Conservation (phyloP, 1,140 invertebrate genomes). For the Mercenaria mercenaria region DNA sequence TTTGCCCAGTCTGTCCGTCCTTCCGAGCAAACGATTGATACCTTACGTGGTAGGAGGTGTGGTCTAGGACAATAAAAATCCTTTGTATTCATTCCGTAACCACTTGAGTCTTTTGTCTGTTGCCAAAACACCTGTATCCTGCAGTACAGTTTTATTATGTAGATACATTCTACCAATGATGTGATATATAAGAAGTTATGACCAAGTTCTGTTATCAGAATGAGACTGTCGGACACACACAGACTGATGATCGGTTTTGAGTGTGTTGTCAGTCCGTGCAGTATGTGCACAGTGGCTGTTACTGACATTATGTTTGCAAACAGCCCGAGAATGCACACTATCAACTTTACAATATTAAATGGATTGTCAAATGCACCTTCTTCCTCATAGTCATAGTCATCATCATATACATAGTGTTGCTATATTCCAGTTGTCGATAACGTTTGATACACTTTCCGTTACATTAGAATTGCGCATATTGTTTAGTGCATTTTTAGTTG, state of each 20-base stretch:
- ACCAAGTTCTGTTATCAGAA: conserved; percentile 68
- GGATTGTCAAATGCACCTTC: not conserved
- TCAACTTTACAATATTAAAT: not conserved
- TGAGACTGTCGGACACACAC: conserved; percentile 73
- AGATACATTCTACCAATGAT: not conserved
- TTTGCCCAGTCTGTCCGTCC: no score
- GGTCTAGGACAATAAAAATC: no score
- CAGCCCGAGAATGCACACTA: conserved; percentile 68
- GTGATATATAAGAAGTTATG: not conserved
- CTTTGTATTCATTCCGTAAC: no score
- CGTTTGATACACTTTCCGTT: no score
- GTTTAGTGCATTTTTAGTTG: no score
- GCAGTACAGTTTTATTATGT: not conserved
- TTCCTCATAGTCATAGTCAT: not conserved
- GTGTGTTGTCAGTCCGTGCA: conserved; percentile 67
- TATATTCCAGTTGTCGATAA: no score
- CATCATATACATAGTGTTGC: no score
- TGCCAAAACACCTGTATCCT: conserved; percentile 80
- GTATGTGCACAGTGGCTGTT: conserved; percentile 67
- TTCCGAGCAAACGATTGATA: no score
- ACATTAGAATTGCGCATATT: no score
- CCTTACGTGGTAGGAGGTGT: no score
- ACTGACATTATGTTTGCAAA: conserved; percentile 72
- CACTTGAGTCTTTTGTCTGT: no score
- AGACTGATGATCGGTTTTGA: conserved; percentile 78